Conservation (phyloP, 2,888 invertebrate species). For the Opisthograptis luteolata region DNA sequence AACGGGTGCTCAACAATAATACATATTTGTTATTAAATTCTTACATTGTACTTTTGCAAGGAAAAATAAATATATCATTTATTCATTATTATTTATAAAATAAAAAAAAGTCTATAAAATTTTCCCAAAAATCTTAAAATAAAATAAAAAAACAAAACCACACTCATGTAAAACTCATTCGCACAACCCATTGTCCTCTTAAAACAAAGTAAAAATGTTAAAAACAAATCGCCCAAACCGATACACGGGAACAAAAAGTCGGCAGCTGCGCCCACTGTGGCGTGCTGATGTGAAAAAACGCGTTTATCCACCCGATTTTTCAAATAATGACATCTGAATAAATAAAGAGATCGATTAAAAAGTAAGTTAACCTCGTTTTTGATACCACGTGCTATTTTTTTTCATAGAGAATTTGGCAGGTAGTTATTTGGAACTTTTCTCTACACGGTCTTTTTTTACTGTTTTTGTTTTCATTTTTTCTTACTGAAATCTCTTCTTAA, state of each 20-base stretch:
- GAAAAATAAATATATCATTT: too few relatives aligned
- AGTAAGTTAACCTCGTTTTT: constrained; percentile 39
- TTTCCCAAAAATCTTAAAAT: too few relatives aligned
- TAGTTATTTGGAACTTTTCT: not conserved
- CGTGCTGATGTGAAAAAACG: constrained; percentile 56
- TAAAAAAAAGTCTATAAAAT: too few relatives aligned
- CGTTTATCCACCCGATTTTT: constrained; percentile 55
- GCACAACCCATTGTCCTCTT: constrained; percentile 6
- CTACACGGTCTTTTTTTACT: too few relatives aligned
- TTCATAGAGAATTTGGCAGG: not conserved
- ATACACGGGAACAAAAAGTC: constrained; percentile 45
- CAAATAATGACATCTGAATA: constrained; percentile 69
- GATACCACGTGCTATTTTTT: constrained; percentile 37
- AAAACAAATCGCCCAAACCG: constrained; percentile 33
- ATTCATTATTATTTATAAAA: too few relatives aligned
- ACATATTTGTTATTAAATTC: too few relatives aligned
- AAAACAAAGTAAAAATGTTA: constrained; percentile 8
- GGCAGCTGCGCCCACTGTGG: constrained; percentile 62
- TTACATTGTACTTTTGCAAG: too few relatives aligned
- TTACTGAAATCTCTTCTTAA: too few relatives aligned
- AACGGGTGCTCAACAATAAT: too few relatives aligned
- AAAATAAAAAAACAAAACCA: not conserved
- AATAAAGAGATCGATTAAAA: constrained; percentile 53
- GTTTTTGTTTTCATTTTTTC: too few relatives aligned
- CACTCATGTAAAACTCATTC: not conserved